Evolutionary conservation across 2,113 vertebrate genomes (phyloP).

Genomic region (Dascyllus trimaculatus): DNA sequence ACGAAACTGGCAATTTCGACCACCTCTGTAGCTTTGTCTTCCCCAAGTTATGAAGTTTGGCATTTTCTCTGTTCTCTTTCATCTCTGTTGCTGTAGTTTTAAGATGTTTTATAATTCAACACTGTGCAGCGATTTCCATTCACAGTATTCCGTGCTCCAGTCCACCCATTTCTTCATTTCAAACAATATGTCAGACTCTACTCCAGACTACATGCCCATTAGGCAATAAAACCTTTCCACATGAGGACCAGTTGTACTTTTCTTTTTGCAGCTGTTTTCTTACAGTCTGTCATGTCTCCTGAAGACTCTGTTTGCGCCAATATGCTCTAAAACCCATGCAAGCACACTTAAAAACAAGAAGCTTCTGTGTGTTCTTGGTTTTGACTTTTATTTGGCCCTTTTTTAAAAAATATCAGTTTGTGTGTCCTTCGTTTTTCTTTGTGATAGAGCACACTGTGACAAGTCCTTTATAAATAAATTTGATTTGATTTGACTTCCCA

Average conservation of each 20-base stretch:
- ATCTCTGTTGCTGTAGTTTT: neutral
- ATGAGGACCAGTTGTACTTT: constrained; percentile 3
- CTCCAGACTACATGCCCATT: constrained; percentile 16
- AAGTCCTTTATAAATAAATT: constrained; percentile 60
- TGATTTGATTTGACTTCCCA: constrained; percentile 55
- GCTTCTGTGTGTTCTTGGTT: constrained; percentile 1
- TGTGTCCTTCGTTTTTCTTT: constrained; percentile 49
- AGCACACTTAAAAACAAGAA: neutral
- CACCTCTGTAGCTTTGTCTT: constrained; percentile 18
- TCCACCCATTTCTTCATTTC: constrained; percentile 37
- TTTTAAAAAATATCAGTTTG: constrained; percentile 34
- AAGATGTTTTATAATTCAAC: constrained; percentile 22
- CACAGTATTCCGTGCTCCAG: constrained; percentile 16
- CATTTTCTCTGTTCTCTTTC: constrained; percentile 10
- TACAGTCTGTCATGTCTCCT: neutral
- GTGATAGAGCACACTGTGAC: constrained; percentile 49
- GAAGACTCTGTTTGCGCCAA: constrained; percentile 1
- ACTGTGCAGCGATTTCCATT: constrained; percentile 11
- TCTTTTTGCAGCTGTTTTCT: constrained; percentile 1
- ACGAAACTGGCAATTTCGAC: neutral
- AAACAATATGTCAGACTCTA: constrained; percentile 23
- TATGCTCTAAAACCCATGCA: constrained; percentile 6
- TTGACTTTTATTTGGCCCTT: constrained; percentile 24
- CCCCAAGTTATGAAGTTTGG: neutral
- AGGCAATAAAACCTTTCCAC: constrained; percentile 14